Evolutionary conservation across 2,888 invertebrate species (phyloP).

Genomic region (Hydraecia micacea): DNA sequence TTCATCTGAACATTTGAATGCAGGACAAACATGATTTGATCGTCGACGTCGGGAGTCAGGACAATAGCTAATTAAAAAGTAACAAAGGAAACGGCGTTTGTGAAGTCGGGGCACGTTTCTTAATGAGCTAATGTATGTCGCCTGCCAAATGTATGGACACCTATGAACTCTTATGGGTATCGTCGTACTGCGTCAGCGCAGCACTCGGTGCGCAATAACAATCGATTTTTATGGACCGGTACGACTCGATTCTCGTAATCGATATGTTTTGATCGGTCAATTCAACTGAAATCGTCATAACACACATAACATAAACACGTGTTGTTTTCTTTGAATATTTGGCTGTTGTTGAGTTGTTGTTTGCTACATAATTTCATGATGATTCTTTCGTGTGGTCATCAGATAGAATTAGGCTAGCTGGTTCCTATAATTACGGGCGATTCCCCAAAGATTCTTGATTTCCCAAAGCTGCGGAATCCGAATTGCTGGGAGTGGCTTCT

Average conservation of each 20-base stretch:
- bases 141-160: slow-evolving; percentile 23
- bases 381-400: not conserved
- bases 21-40: slow-evolving; percentile 29
- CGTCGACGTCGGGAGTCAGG: not conserved
- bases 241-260: slow-evolving; percentile 44
- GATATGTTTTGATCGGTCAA: slow-evolving; percentile 45
- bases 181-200: slow-evolving; percentile 14
- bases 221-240: slow-evolving; percentile 16
- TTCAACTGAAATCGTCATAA: slow-evolving; percentile 50
- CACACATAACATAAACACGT: slow-evolving; percentile 19
- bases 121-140: slow-evolving; percentile 28
- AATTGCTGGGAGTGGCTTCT: not conserved
- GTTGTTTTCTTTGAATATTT: slow-evolving; percentile 45
- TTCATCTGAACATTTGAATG: slow-evolving; percentile 51
- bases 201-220: slow-evolving; percentile 27
- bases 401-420: not conserved
- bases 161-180: slow-evolving; percentile 19
- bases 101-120: slow-evolving; percentile 26
- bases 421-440: not conserved
- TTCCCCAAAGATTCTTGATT: not conserved
- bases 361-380: slow-evolving; percentile 26
- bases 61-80: slow-evolving; percentile 52
- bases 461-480: not conserved
- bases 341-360: slow-evolving; percentile 15
- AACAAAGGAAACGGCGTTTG: slow-evolving; percentile 28